Percentiles rank a stretch among this genome's conserved stretches.
Conservation (phyloP, 2,888 invertebrate species). For the Neoscelio sp. region DNA sequence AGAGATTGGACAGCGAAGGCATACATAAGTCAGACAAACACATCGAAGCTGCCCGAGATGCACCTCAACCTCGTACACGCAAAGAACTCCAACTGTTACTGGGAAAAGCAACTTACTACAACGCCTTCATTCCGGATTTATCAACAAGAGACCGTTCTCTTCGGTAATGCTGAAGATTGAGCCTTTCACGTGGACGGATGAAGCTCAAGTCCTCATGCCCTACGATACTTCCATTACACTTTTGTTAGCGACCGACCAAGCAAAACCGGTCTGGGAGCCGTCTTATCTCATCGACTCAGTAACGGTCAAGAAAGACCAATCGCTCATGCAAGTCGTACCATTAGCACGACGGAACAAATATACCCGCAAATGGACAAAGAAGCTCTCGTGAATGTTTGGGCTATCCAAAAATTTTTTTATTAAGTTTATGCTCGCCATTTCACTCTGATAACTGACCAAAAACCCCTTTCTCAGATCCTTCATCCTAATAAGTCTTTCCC, state of each 20-base stretch:
- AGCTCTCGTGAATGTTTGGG: conserved; percentile 9
- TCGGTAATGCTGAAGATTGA: not conserved
- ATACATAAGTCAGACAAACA: conserved; percentile 31
- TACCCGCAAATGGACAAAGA: conserved; percentile 14
- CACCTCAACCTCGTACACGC: not conserved
- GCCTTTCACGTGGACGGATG: not conserved
- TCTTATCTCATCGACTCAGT: not conserved
- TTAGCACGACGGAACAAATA: not conserved
- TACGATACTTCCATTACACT: conserved; percentile 15
- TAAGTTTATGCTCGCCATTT: conserved; percentile 10
- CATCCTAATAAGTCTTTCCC: conserved; percentile 35
- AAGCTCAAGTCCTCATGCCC: conserved; percentile 22
- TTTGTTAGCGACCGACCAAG: conserved; percentile 3
- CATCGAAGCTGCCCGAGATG: conserved; percentile 9
- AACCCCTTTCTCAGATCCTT: conserved; percentile 10
- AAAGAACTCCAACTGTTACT: conserved; percentile 27
- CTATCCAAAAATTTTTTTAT: conserved; percentile 9
- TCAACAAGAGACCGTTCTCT: conserved; percentile 11
- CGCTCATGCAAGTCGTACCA: conserved; percentile 5
- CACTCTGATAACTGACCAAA: conserved; percentile 3
- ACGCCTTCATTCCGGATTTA: conserved; percentile 14
- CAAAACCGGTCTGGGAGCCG: conserved; percentile 1
- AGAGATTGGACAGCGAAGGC: conserved; percentile 12
- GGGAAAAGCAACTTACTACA: conserved; percentile 22
- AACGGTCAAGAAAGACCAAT: conserved; percentile 12